These are phyloP conservation scores for Anarhynchus alexandrinus DNA, from an alignment of 2,113 vertebrate genomes.

Conservation along the genomic window DNA sequence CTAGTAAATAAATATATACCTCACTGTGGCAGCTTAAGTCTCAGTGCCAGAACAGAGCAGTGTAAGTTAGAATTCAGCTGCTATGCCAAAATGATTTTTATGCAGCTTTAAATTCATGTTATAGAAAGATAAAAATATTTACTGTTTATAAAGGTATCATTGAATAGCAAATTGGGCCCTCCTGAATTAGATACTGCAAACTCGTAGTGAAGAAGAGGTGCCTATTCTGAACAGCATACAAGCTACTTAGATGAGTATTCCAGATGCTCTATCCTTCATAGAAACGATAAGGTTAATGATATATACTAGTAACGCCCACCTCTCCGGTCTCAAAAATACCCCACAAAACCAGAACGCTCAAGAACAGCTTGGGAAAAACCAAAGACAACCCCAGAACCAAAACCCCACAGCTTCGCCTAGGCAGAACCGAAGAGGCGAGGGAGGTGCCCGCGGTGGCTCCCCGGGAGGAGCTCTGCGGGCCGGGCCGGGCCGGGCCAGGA, in stretches of 20 bases:
- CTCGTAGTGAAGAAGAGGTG: background rate
- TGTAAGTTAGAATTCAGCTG: background rate
- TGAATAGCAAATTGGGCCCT: background rate
- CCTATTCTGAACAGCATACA: background rate
- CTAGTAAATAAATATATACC: background rate
- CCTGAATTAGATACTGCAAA: background rate
- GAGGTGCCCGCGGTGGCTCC: fast-evolving
- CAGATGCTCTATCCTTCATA: background rate
- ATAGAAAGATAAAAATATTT: background rate
- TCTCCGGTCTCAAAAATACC: background rate
- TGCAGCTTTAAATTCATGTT: background rate
- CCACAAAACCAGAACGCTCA: fast-evolving
- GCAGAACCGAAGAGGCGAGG: too few species aligned
- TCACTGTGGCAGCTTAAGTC: background rate
- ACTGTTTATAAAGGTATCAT: background rate
- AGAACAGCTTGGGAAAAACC: background rate
- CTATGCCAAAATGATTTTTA: background rate
- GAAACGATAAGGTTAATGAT: background rate
- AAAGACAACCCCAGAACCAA: background rate
- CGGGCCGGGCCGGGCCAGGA: fast-evolving
- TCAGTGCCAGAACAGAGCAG: background rate
- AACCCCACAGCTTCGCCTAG: background rate
- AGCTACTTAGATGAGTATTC: background rate
- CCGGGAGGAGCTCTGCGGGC: fast-evolving
- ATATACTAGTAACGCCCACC: background rate